Percentiles rank a stretch among this genome's conserved stretches.
Evolutionary conservation across 2,113 vertebrate species (phyloP).

Genomic region (Daboia siamensis): DNA sequence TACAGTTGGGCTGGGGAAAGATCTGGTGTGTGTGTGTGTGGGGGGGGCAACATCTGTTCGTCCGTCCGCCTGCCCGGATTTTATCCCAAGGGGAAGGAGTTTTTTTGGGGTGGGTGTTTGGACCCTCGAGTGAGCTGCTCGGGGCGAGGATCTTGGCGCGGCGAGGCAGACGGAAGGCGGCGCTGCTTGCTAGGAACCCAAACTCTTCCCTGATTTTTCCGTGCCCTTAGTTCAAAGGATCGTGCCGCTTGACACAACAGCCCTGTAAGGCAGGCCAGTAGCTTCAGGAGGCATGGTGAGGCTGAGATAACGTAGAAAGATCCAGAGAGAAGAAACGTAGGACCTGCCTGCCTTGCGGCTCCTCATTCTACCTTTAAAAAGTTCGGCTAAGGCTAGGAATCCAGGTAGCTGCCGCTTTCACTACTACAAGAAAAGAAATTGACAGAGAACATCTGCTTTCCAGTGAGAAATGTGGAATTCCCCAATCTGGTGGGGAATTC

Average conservation of each 20-base stretch:
- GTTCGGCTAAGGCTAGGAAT: background rate
- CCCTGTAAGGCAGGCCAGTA: background rate
- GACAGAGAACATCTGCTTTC: background rate
- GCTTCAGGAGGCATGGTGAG: background rate
- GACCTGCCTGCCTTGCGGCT: background rate
- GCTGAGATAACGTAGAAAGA: background rate
- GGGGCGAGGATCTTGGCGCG: background rate
- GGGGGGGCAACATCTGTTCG: background rate
- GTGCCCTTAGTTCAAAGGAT: background rate
- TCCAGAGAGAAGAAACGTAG: background rate
- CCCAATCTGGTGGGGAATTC: background rate
- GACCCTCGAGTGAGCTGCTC: background rate
- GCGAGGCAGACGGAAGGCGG: background rate
- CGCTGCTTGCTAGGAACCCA: background rate
- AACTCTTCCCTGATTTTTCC: background rate
- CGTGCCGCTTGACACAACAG: too few relatives aligned
- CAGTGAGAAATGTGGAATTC: background rate
- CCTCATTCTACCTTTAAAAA: background rate
- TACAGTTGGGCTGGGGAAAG: background rate
- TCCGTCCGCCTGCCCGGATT: background rate
- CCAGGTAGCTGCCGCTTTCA: background rate
- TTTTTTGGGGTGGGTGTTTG: background rate
- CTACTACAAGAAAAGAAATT: background rate
- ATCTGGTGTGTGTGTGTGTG: too few relatives aligned
- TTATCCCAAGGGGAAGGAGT: background rate